Evolutionary conservation across 35 echinoderm and acorn worm genomes (phyloP).

Genomic region (Holothuria glaberrima): DNA sequence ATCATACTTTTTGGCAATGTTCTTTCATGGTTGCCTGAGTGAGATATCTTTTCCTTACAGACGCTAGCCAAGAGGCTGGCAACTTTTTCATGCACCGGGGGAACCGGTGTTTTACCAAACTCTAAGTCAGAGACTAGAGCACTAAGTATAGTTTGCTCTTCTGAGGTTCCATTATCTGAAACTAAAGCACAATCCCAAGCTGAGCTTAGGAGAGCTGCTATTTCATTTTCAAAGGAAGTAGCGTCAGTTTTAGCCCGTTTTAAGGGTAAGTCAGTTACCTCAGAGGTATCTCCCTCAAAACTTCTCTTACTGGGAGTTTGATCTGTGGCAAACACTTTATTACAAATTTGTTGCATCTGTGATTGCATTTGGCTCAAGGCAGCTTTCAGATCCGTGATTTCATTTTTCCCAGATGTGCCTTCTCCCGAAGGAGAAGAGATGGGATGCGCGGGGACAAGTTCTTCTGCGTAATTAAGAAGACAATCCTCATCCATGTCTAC

Average conservation of each 20-base stretch:
- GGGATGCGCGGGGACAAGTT: slow-evolving; percentile 14
- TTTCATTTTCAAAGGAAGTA: not conserved
- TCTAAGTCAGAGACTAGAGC: too few species aligned
- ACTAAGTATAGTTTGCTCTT: too few species aligned
- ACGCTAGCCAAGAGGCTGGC: not conserved
- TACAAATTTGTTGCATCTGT: slow-evolving; percentile 16
- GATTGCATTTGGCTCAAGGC: not conserved
- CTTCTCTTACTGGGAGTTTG: not conserved
- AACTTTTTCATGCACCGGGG: too few species aligned
- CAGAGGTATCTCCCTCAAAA: not conserved
- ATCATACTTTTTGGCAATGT: too few species aligned
- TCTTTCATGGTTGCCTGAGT: too few species aligned
- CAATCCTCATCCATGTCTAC: not conserved
- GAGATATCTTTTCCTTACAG: not conserved
- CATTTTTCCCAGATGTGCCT: slow-evolving; percentile 26
- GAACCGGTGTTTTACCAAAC: not conserved
- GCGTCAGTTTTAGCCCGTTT: not conserved
- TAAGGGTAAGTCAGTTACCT: not conserved
- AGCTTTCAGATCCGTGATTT: slow-evolving; percentile 5
- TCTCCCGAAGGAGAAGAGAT: not conserved
- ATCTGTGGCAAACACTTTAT: not conserved
- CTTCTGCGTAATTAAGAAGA: slow-evolving; percentile 27
- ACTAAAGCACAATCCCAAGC: too few species aligned
- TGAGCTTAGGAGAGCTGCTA: too few species aligned
- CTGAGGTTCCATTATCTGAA: too few species aligned